Conservation (phyloP, 2,888 invertebrate species). For the Xanthia togata region DNA sequence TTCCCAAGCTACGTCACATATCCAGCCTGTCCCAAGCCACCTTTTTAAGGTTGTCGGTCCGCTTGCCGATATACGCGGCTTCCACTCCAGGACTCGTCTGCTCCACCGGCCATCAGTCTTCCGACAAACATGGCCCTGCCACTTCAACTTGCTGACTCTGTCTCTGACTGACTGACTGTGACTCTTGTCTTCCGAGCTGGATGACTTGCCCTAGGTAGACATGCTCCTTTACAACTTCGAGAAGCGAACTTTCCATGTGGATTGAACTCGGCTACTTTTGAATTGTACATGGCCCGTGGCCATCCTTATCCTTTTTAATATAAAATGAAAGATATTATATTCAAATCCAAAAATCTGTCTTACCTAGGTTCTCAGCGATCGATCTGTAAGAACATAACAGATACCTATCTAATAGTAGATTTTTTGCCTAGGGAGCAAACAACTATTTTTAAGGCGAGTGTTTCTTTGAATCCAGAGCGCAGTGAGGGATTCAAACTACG, state of each 20-base stretch:
- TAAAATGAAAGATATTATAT: background rate
- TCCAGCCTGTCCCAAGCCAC: background rate
- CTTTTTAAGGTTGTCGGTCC: background rate
- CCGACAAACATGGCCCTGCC: background rate
- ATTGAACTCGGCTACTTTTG: background rate
- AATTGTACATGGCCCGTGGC: background rate
- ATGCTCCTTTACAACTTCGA: background rate
- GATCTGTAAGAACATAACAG: background rate
- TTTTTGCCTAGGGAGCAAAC: too few relatives aligned
- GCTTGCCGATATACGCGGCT: background rate
- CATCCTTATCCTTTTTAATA: background rate
- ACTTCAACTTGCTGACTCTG: background rate
- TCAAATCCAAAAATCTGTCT: background rate
- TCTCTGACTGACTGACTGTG: too few relatives aligned
- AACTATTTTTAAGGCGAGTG: too few relatives aligned
- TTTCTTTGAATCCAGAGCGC: too few relatives aligned
- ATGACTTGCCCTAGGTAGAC: background rate
- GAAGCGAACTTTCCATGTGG: background rate
- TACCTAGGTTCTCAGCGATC: background rate
- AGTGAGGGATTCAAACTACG: too few relatives aligned
- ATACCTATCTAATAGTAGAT: too few relatives aligned
- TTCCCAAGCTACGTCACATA: background rate
- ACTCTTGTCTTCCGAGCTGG: too few relatives aligned
- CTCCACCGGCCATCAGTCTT: background rate
- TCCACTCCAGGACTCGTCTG: background rate